Evolutionary conservation across 2,797 vertebrate genomes (phyloP), one percentile per base, ranked within the genome.

Genomic region (Telmatherina bonti): DNA sequence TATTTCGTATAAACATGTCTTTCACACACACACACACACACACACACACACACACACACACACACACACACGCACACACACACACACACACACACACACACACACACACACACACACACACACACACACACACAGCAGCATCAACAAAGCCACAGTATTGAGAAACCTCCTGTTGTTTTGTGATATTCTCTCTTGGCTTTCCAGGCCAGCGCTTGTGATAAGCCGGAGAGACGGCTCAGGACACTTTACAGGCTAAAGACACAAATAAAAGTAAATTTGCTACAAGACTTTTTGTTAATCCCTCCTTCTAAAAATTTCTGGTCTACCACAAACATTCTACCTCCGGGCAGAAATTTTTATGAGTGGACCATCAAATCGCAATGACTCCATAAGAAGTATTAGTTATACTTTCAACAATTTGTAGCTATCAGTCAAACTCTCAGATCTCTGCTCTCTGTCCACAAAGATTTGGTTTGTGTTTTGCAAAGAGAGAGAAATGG

Each of bases 111-210:
- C 1, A 18, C 36, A 38, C 51, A 55, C n/a, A 52, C 2, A 18
- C 36, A 22, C n/a, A 47, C 1, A 18, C 36, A 38, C 51, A 55
- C 49, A 55, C 61, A 56, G 4, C 57, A 69, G 33, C 54, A 81
- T 69, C 73, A 88, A 84, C 63, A 82, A 88, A 72, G 78, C 79
- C 76, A 71, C 72, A 77, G 11, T 38, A 65, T 90, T 93, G 80
- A 69, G 89, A 89, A 90, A 94, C 76, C 76, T 88, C 78, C 81
- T 75, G 61, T 49, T n/a, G 56, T 76, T 56, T 67, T 26, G 24
- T 54, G 51, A 64, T 62, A 49, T 29, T 33, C 30, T 0, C 4
- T 22, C 27, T 52, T 2, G 11, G 57, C 24, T 0, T 65, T 35
- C 7, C 36, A 26, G 49, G 15, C 56, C 62, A 43, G 47, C 38